Conservation (phyloP, 2,888 invertebrate genomes). For the Nomada fucata region DNA sequence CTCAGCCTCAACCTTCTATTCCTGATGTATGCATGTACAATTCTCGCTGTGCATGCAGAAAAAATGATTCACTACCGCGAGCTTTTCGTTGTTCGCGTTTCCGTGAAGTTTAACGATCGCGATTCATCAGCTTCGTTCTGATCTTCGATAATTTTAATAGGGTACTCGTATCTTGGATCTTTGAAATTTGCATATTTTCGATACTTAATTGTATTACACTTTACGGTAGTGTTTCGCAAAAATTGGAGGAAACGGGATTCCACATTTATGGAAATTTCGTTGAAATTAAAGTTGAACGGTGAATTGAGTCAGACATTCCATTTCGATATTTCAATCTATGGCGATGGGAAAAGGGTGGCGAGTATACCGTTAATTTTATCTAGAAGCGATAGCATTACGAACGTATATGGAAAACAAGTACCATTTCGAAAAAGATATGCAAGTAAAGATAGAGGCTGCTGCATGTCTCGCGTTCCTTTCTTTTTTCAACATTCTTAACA, state of each 20-base stretch:
- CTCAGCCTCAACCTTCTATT: slow-evolving; percentile 48
- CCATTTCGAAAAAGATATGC: slow-evolving; percentile 7
- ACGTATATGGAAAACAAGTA: slow-evolving; percentile 21
- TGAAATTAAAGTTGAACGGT: slow-evolving; percentile 2
- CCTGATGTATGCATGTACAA: slow-evolving; percentile 3
- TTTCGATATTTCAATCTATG: slow-evolving; percentile 18
- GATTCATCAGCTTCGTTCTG: neutral
- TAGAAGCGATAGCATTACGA: slow-evolving; percentile 21
- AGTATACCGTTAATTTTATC: slow-evolving; percentile 13
- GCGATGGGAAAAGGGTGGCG: neutral
- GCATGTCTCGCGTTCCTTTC: neutral
- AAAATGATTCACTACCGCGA: slow-evolving; percentile 58
- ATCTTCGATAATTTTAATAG: neutral
- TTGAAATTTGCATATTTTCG: neutral
- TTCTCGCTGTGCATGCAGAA: slow-evolving; percentile 28
- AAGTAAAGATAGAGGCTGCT: neutral
- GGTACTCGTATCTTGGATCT: neutral
- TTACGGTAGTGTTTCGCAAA: slow-evolving; percentile 4
- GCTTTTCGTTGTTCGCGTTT: slow-evolving; percentile 28
- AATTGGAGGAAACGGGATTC: too few relatives aligned
- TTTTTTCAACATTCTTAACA: neutral
- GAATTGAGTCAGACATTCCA: neutral
- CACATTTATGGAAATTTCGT: neutral
- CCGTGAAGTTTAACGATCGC: slow-evolving; percentile 15
- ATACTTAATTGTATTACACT: slow-evolving; percentile 16